Conservation (phyloP, 2,797 vertebrate genomes). For the Cossypha dichroa region DNA sequence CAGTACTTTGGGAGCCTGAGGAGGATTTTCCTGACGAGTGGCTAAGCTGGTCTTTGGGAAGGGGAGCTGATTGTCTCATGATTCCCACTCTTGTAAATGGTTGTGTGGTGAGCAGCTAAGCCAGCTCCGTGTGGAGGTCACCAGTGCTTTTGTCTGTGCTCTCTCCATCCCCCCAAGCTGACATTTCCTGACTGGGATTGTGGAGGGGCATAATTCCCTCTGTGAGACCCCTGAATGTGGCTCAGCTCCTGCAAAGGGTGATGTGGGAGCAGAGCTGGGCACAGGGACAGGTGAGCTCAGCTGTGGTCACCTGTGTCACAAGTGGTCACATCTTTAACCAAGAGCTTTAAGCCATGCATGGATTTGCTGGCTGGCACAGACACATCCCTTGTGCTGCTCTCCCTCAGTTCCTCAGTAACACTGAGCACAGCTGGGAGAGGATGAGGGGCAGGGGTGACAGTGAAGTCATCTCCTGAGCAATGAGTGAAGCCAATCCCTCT, state of each 20-base stretch:
- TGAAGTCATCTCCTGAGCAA: background rate
- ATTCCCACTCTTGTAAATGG: background rate
- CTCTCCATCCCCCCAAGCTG: background rate
- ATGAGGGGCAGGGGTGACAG: constrained; percentile 6
- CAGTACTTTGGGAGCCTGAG: background rate
- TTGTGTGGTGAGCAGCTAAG: background rate
- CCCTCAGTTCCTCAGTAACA: background rate
- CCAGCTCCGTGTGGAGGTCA: background rate
- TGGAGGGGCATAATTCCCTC: rapidly evolving
- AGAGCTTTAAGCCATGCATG: rapidly evolving
- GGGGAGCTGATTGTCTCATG: background rate
- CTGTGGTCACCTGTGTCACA: background rate
- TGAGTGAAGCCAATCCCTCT: background rate
- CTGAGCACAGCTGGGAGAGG: background rate
- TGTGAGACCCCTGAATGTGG: background rate
- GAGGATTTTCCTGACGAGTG: background rate
- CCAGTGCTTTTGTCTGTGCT: background rate
- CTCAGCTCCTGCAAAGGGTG: background rate
- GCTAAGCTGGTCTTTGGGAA: constrained; percentile 11
- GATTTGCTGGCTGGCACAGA: background rate
- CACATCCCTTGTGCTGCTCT: background rate
- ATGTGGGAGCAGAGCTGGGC: background rate
- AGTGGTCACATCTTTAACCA: rapidly evolving
- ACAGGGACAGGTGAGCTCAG: background rate
- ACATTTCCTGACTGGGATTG: rapidly evolving